Conservation (phyloP, 2,113 vertebrate genomes). For the Lagopus leucura region DNA sequence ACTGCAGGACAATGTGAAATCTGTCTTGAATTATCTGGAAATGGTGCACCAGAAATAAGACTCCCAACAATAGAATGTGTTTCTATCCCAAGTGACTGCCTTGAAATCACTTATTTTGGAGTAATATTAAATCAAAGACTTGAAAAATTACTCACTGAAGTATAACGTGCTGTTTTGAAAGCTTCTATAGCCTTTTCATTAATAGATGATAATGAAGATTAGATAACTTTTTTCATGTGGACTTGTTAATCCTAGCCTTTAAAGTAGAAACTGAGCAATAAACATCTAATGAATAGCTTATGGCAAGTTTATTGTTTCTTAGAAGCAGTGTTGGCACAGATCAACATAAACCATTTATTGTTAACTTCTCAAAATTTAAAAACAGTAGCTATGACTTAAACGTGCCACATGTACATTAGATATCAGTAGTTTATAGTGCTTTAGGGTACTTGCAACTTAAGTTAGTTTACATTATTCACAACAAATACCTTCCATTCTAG, state of each 20-base stretch:
- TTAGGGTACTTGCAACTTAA: constrained; percentile 31
- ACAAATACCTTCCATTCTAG: neutral
- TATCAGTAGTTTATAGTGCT: neutral
- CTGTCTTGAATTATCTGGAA: neutral
- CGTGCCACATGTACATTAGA: neutral
- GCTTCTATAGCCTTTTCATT: constrained; percentile 66
- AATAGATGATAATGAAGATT: constrained; percentile 60
- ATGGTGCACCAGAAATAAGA: neutral
- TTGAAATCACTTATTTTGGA: constrained; percentile 57
- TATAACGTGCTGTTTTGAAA: constrained; percentile 64
- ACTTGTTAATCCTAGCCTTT: constrained; percentile 60
- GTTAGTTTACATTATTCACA: neutral
- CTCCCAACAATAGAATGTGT: neutral
- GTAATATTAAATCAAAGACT: constrained; percentile 66
- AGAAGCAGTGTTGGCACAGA: constrained; percentile 57
- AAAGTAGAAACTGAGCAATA: constrained; percentile 68
- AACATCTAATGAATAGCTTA: constrained; percentile 71
- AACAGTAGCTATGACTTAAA: neutral
- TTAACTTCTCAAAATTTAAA: constrained; percentile 54
- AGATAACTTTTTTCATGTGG: constrained; percentile 60
- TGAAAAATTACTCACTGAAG: constrained; percentile 47
- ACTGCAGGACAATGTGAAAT: neutral
- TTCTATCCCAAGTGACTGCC: neutral
- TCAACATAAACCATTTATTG: constrained; percentile 72
- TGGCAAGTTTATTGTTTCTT: constrained; percentile 71